Evolutionary conservation across 1,140 invertebrate species (phyloP), one percentile per base, ranked within the genome.

Genomic region (Achatina immaculata): DNA sequence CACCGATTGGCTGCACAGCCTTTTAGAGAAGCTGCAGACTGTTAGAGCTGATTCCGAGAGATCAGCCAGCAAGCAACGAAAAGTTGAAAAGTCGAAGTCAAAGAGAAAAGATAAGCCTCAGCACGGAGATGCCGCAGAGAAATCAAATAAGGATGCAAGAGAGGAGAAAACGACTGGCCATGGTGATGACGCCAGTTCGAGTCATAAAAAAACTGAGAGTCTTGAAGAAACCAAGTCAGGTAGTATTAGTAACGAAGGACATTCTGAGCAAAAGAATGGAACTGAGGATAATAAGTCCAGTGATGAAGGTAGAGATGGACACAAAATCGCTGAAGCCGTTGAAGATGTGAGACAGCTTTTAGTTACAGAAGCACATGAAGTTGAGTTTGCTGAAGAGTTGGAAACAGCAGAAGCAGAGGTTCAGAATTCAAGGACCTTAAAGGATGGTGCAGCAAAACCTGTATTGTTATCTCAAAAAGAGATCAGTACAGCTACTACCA

Each of bases 1-100:
- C 92, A 96, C 97, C 0, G 94, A 95, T 81, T 99, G 97, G 97
- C 76, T 91, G 4, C 95, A 97, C 83, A 95, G 96, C 86, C 95
- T 97, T 0, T 90, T 97, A 28, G 95, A 96, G 83, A 96, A 97
- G 88, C 90, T 97, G 1, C 95, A 97, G 88, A 95, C 96, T 91
- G 95, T 97, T 28, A 96, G 95, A 2, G 76, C 79, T 81, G 89
- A 89, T 87, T 55, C 65, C 6, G 68, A 31, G n/a, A 43, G 65
- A 21, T 21, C 11, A 21, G 14, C 24, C 4, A 21, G 3, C 51
- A 31, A 31, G n/a, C 58, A 28, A 31, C n/a, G 45, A 0, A 66
- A 76, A 45, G 74, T 65, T 58, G 58, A 72, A 28, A 55, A 65
- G 31, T 21, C 43, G 19, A 83, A 77, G 43, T 65, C 55, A n/a